Evolutionary conservation across 2,113 vertebrate genomes (phyloP), one percentile per base, ranked within the genome.

Genomic region (Aleadryas rufinucha): DNA sequence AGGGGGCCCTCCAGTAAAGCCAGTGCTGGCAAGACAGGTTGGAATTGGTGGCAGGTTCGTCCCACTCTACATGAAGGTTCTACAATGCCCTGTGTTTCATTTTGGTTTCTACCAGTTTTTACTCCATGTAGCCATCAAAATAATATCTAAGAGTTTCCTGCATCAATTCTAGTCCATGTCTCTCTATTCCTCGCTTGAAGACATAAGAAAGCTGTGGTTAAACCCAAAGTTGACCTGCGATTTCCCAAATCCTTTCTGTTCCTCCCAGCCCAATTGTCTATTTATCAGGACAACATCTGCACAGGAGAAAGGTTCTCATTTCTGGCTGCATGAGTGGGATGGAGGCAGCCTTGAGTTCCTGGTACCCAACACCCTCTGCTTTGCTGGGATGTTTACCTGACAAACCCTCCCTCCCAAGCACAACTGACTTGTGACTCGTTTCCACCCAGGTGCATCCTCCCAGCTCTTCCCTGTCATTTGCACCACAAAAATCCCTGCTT

Each of bases 251-350:
- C 49, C 27, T 7, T 80, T 18, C 33, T 64, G 23, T 5, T 69
- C 19, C 31, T 71, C 39, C 35, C 37, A 78, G 11, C 0, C 42
- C 50, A 21, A 7, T 0, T 26, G 9, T 54, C 1, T 12, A 0
- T 64, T 57, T 33, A 37, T 16, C 15, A 65, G 65, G 7, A 47
- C 7, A 52, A 6, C 14, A 7, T 30, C 44, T 77, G 30, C 63
- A 49, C 3, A 16, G 39, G 2, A 77, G 18, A 19, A 31, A 8
- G 39, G 28, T 9, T 50, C 12, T 83, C n/a, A 30, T 16, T 90
- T 66, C n/a, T 79, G 28, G 5, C 13, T 44, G 14, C n/a, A 8
- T 6, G 10, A 52, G 23, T 8, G 6, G 15, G n/a, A 23, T 16
- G 30, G 37, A 66, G 21, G 45, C 39, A 69, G n/a, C 27, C 50